Percentiles rank a stretch among this genome's conserved stretches.
These are phyloP conservation scores for Aythya baeri DNA, from an alignment of 2,113 vertebrate genomes.

Conservation along the genomic window DNA sequence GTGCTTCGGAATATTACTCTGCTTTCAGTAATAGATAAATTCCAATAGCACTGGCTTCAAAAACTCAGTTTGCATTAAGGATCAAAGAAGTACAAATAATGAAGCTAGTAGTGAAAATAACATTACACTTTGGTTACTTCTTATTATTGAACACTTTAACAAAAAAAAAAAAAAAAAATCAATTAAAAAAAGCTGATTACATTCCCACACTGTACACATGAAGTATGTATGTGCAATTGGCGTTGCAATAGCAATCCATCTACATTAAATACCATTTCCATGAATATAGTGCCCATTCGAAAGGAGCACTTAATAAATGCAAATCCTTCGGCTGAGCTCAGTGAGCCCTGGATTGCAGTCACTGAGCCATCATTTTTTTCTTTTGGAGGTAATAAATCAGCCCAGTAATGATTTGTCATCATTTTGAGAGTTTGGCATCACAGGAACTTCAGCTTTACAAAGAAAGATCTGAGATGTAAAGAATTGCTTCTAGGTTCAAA, in stretches of 20 bases:
- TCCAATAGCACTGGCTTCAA: neutral
- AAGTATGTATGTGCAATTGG: neutral
- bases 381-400: conserved; percentile 1
- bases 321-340: neutral
- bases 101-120: neutral
- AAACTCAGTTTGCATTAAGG: neutral
- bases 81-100: neutral
- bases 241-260: conserved; percentile 1
- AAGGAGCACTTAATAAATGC: neutral
- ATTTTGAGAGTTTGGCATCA: neutral
- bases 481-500: neutral
- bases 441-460: neutral
- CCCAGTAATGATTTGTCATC: neutral
- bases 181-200: neutral
- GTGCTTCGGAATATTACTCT: neutral
- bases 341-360: neutral
- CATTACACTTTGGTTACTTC: neutral
- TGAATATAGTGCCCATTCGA: accelerated
- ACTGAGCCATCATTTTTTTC: neutral
- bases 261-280: neutral
- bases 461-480: neutral
- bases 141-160: neutral
- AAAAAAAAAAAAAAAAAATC: neutral
- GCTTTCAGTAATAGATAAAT: neutral
- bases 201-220: neutral